A percentile compares a stretch with the other conserved stretches of the same genome.
These are phyloP conservation scores for Coelinius sp. DNA, from an alignment of 2,888 invertebrate species.

Conservation along the genomic window DNA sequence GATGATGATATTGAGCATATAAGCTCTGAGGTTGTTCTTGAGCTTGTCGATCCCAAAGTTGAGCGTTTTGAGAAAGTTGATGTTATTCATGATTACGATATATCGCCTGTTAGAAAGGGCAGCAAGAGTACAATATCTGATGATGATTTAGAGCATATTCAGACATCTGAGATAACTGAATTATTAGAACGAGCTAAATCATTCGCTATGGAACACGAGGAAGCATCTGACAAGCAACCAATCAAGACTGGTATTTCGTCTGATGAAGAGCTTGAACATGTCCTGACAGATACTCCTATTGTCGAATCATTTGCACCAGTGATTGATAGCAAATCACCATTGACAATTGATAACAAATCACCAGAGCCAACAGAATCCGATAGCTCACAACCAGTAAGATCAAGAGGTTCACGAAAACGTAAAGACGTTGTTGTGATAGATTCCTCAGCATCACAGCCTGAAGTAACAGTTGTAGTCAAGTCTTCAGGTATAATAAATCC, in stretches of 20 bases:
- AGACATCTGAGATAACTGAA: constrained; percentile 54
- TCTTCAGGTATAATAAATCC: constrained; percentile 48
- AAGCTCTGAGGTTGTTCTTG: constrained; percentile 31
- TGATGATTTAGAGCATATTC: constrained; percentile 61
- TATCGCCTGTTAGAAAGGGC: constrained; percentile 41
- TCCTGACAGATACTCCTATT: no score
- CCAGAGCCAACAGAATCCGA: neutral
- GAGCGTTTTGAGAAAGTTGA: neutral
- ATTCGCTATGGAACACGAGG: constrained; percentile 21
- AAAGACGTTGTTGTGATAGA: constrained; percentile 59
- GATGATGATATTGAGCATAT: constrained; percentile 65
- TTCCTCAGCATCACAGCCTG: constrained; percentile 49
- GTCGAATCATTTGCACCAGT: no score
- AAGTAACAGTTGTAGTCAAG: constrained; percentile 56
- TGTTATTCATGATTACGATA: constrained; percentile 37
- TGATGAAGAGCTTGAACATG: constrained; percentile 65
- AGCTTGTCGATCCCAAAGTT: constrained; percentile 32
- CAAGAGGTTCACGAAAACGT: constrained; percentile 47
- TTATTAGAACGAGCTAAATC: constrained; percentile 43
- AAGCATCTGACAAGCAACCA: constrained; percentile 23
- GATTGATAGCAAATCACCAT: no score
- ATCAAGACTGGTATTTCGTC: constrained; percentile 52
- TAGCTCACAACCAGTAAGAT: constrained; percentile 26
- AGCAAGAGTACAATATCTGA: constrained; percentile 56
- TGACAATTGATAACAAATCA: neutral